These are phyloP conservation scores for Acromyrmex echinatior DNA, from an alignment of 1,140 invertebrate genomes.

Conservation along the genomic window DNA sequence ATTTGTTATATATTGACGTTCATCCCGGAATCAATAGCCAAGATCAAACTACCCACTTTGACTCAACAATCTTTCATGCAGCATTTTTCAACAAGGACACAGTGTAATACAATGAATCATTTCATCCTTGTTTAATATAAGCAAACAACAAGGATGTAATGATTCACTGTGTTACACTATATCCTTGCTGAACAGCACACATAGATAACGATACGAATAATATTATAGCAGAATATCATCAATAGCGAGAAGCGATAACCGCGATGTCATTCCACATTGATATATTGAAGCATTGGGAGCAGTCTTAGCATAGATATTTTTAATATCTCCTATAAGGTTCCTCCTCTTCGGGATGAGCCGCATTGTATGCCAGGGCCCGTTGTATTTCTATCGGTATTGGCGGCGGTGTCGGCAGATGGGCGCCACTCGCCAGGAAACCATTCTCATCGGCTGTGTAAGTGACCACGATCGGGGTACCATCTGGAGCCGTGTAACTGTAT, in stretches of 20 bases:
- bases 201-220: neutral
- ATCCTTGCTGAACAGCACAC: too few species aligned
- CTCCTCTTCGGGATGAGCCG: conserved; percentile 85
- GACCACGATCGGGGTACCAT: conserved; percentile 92
- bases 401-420: conserved; percentile 92
- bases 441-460: conserved; percentile 93
- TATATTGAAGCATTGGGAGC: conserved; percentile 43
- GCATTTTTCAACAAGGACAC: too few species aligned
- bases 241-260: neutral
- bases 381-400: conserved; percentile 89
- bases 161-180: too few species aligned
- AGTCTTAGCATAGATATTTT: conserved; percentile 9
- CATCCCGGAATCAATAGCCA: neutral
- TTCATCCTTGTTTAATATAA: too few species aligned
- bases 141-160: too few species aligned
- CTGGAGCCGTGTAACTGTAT: conserved; percentile 94
- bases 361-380: conserved; percentile 84
- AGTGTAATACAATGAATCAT: too few species aligned
- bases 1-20: neutral
- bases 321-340: conserved; percentile 74
- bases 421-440: conserved; percentile 91
- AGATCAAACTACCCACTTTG: neutral
- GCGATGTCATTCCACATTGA: neutral
- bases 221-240: neutral
- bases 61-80: neutral